Percentiles rank a stretch among this genome's conserved stretches.
These are phyloP conservation scores for Diorhabda sublineata DNA, from an alignment of 1,140 invertebrate species.

Conservation along the genomic window DNA sequence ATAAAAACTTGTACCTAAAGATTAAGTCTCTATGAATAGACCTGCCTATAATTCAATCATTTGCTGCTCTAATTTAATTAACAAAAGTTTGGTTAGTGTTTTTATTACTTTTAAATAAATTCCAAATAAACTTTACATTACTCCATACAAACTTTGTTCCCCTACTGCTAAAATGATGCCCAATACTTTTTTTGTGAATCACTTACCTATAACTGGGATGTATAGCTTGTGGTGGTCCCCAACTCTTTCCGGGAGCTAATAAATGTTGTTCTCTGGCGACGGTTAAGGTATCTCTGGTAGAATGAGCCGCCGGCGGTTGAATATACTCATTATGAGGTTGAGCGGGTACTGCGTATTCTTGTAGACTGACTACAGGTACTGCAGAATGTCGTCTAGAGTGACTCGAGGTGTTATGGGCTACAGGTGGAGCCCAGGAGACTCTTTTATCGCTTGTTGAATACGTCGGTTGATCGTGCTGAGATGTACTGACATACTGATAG, in stretches of 20 bases:
- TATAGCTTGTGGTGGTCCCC: conserved; percentile 55
- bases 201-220: conserved; percentile 56
- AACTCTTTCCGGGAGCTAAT: conserved; percentile 42
- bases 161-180: neutral
- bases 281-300: conserved; percentile 46
- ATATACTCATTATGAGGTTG: conserved; percentile 51
- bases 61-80: too few relatives aligned
- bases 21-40: too few relatives aligned
- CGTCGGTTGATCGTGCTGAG: conserved; percentile 23
- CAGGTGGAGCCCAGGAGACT: conserved; percentile 55
- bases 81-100: too few relatives aligned
- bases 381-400: conserved; percentile 39
- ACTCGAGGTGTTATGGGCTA: conserved; percentile 51
- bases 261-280: conserved; percentile 48
- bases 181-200: neutral
- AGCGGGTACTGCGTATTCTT: conserved; percentile 39
- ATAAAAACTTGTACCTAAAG: too few relatives aligned
- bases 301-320: conserved; percentile 62
- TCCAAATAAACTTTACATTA: too few relatives aligned
- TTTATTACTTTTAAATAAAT: too few relatives aligned
- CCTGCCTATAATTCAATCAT: too few relatives aligned
- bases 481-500: conserved; percentile 21
- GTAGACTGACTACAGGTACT: conserved; percentile 43
- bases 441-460: conserved; percentile 50
- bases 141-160: too few relatives aligned